A percentile compares a stretch with the other conserved stretches of the same genome.
These are phyloP conservation scores for Athrips mouffetella DNA, from an alignment of 2,888 invertebrate genomes.

Conservation along the genomic window DNA sequence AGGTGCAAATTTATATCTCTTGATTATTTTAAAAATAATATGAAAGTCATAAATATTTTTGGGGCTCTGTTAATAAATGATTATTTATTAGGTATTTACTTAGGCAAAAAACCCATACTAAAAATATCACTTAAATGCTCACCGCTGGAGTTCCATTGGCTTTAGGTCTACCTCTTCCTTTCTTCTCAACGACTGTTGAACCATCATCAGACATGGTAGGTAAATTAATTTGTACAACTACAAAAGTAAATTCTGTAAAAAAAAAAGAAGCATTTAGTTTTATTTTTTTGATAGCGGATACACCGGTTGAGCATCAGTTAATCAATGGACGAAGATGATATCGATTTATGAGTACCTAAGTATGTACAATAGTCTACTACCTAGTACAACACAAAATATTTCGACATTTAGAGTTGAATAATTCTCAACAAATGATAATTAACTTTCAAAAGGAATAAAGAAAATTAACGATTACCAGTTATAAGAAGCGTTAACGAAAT, in stretches of 20 bases:
- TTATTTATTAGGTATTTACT: neutral
- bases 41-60: constrained; percentile 10
- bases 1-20: constrained; percentile 16
- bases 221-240: constrained; percentile 36
- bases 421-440: no score
- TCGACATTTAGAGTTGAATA: no score
- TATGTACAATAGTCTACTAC: no score
- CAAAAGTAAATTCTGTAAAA: constrained; percentile 44
- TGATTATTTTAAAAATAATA: constrained; percentile 5
- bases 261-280: constrained; percentile 15
- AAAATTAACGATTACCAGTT: no score
- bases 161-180: constrained; percentile 74
- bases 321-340: constrained; percentile 6
- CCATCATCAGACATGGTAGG: constrained; percentile 74
- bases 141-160: constrained; percentile 72
- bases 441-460: no score
- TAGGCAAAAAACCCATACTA: no score
- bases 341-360: constrained; percentile 1
- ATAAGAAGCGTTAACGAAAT: constrained; percentile 35
- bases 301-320: constrained; percentile 4
- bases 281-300: constrained; percentile 3
- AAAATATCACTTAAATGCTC: constrained; percentile 28
- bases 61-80: constrained; percentile 5
- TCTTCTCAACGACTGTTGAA: constrained; percentile 72
- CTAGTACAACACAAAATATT: no score